Evolutionary conservation across 2,113 vertebrate genomes (phyloP).

Genomic region (Hydropotes inermis): DNA sequence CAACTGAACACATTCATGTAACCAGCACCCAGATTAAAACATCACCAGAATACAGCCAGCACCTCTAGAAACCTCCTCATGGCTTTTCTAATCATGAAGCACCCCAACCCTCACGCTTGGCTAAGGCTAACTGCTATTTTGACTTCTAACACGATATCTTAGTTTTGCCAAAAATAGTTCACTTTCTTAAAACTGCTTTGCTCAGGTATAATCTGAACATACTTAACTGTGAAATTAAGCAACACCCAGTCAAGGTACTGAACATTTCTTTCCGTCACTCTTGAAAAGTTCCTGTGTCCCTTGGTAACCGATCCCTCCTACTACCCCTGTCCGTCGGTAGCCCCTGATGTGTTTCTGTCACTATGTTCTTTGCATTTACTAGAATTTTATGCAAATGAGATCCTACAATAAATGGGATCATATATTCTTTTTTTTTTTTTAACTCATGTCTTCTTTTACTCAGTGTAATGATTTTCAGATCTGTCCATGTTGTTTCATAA

Average conservation of each 20-base stretch:
- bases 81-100: not conserved
- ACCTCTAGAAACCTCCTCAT: not conserved
- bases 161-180: not conserved
- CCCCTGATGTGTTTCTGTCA: not conserved
- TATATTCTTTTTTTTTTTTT: not conserved
- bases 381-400: not conserved
- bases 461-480: not conserved
- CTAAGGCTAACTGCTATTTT: not conserved
- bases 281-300: not conserved
- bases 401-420: not conserved
- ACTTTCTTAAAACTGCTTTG: not conserved
- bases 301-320: not conserved
- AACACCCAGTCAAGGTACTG: not conserved
- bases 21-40: not conserved
- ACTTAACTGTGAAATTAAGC: not conserved
- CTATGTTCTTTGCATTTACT: not conserved
- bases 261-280: not conserved
- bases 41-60: not conserved
- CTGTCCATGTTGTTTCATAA: not conserved
- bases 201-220: not conserved
- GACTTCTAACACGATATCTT: not conserved
- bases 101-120: not conserved
- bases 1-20: not conserved
- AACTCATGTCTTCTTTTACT: not conserved
- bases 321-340: not conserved